Evolutionary conservation across 2,888 invertebrate genomes (phyloP), one percentile per base, ranked within the genome.

Genomic region (Cantharis rustica): DNA sequence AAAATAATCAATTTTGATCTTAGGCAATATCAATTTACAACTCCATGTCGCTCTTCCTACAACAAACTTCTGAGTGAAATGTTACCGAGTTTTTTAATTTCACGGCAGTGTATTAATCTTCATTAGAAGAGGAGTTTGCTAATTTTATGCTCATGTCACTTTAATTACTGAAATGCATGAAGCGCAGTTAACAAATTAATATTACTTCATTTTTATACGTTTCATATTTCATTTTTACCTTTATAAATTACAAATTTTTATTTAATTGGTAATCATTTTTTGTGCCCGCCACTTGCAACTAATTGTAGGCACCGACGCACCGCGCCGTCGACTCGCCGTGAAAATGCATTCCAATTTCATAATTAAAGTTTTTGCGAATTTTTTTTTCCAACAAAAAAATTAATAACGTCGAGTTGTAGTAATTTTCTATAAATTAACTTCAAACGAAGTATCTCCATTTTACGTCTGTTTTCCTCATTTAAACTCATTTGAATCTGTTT

Each of bases 1-100:
- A 83, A 81, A 82, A 84, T 85, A 84, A 86, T 86, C 87, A 86
- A 86, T 87, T 87, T 86, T 73, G 61, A 73, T 77, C 71, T 73
- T 68, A 71, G 71, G 77, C 77, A 77, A 77, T 77, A 77, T 77
- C 77, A 77, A 77, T 77, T 77, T 77, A 74, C 77, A 77, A 77
- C 77, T 77, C 74, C 17, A 63, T 77, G 71, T 74, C 77, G 76
- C 73, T 76, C 71, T 66, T 74, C 77, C 27, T 47, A 7, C 71
- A 16, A 70, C 73, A 70, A 76, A 77, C 73, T 74, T 77, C 74
- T 68, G 71, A 74, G 71, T 74, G 76, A 77, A 77, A 77, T 74
- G 77, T 70, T 73, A 72, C 73, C 71, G 77, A 74, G 77, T 77
- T 77, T 77, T 77, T 77, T 77, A 77, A 77, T 77, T 77, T 77